Evolutionary conservation across 2,113 vertebrate genomes (phyloP).

Genomic region (Percopsis transmontana): DNA sequence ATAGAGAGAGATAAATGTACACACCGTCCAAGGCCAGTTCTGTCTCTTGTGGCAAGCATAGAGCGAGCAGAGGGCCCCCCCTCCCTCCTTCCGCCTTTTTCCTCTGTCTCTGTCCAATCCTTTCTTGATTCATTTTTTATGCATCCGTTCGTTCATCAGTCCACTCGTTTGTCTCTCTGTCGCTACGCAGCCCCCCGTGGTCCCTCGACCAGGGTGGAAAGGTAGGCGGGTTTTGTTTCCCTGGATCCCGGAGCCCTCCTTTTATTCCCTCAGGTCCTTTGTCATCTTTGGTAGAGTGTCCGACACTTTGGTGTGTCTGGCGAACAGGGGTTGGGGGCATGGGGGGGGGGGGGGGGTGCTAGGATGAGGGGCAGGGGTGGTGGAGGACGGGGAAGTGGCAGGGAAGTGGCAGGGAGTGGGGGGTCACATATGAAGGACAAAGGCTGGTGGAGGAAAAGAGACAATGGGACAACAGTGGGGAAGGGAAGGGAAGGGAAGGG

Average conservation of each 20-base stretch:
- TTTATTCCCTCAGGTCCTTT: slow-evolving; percentile 71
- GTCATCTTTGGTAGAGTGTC: slow-evolving; percentile 83
- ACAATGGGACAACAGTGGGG: too few species aligned
- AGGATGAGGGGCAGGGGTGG: slow-evolving; percentile 20
- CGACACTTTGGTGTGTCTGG: slow-evolving; percentile 80
- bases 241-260: slow-evolving; percentile 46
- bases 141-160: slow-evolving; percentile 39
- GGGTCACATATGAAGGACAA: slow-evolving; percentile 20
- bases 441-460: slow-evolving; percentile 33
- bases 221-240: slow-evolving; percentile 35
- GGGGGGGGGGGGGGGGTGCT: slow-evolving; percentile 16
- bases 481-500: slow-evolving; percentile 20
- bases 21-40: slow-evolving; percentile 66
- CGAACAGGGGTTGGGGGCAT: slow-evolving; percentile 39
- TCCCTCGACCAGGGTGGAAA: background rate
- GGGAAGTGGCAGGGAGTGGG: slow-evolving; percentile 28
- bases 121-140: slow-evolving; percentile 36
- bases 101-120: slow-evolving; percentile 38
- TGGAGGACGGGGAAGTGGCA: slow-evolving; percentile 28
- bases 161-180: slow-evolving; percentile 35
- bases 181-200: slow-evolving; percentile 13
- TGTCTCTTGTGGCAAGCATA: slow-evolving; percentile 56
- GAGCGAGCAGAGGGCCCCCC: slow-evolving; percentile 49
- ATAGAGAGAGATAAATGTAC: slow-evolving; percentile 77
- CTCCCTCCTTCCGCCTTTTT: slow-evolving; percentile 34